Conservation (phyloP, 2,888 invertebrate species). For the Plagodis pulveraria region DNA sequence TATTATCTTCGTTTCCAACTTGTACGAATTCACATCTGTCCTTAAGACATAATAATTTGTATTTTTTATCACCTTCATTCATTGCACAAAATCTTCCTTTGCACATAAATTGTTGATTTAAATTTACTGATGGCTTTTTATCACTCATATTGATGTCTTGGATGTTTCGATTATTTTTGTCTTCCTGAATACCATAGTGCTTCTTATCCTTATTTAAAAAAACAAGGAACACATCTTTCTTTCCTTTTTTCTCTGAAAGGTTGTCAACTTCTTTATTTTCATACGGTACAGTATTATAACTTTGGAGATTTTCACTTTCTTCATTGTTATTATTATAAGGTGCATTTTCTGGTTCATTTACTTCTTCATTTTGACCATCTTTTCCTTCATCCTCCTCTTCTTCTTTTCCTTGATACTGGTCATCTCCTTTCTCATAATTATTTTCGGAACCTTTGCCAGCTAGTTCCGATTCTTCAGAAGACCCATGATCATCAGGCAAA, state of each 20-base stretch:
- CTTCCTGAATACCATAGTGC: not conserved
- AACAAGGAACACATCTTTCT: not conserved
- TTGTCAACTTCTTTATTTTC: not conserved
- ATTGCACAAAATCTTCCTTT: not conserved
- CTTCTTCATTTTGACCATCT: not conserved
- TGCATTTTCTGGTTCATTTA: not conserved
- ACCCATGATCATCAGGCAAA: not conserved
- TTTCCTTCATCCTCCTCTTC: not conserved
- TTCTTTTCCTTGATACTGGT: too few relatives aligned
- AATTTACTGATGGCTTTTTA: not conserved
- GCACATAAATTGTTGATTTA: not conserved
- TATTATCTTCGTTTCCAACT: not conserved
- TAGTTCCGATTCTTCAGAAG: not conserved
- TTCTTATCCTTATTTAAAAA: slow-evolving; percentile 1
- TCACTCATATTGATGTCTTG: not conserved
- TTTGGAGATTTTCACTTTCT: not conserved
- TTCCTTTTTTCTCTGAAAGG: not conserved
- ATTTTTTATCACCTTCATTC: not conserved
- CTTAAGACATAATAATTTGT: not conserved
- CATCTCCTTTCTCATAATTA: too few relatives aligned
- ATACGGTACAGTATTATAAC: not conserved
- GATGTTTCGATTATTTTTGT: not conserved
- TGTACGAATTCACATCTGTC: not conserved
- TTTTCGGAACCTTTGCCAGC: too few relatives aligned
- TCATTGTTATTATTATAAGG: not conserved